Base-by-base conservation (phyloP, 2,888 invertebrate genomes). In the Tachystola acroxantha region DNA sequence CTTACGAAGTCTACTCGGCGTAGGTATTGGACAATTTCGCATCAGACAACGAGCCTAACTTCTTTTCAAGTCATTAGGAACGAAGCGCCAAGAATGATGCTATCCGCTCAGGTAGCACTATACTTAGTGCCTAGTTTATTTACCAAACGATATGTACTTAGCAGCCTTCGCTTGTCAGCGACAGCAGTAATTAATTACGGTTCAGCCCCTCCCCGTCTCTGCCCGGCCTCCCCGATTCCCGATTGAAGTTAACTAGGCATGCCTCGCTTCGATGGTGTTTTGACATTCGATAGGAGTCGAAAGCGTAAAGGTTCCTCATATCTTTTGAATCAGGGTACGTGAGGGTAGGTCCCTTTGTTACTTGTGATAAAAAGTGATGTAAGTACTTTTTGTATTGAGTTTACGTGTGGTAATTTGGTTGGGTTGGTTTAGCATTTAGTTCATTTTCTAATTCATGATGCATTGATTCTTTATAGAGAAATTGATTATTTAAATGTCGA, bases 121-220 rank as follows among this genome's bases (percentile, higher is more conserved):
- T 28, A 22, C 24, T 25, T 34, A 34, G 37, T 34, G 26, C 37
- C 39, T 45, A 64, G 57, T 64, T 66, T 74, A 69, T 70, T 76
- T 73, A 69, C 66, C 64, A 66, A 62, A 64, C 53, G 53, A 52
- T 59, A 61, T 58, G 69, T 75, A 69, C 69, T 65, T 66, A 64
- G 54, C 62, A 67, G 64, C 70, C 63, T 67, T 63, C 65, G 71
- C 72, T 75, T 85, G 79, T 73, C 74, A 71, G 64, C 72, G 67
- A 64, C 75, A 77, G 73, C 63, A 52, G 73, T 80, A 84, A 85
- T 85, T 85, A 84, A 85, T 84, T 79, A 81, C 69, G 61, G 66
- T 69, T 67, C 60, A 60, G 46, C 51, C 64, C 48, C 57, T 60
- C 57, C 57, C 58, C n/a, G n/a, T n/a, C n/a, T 53, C 57, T 52